Conservation (phyloP, 2,888 invertebrate species). For the Agriotes lineatus region DNA sequence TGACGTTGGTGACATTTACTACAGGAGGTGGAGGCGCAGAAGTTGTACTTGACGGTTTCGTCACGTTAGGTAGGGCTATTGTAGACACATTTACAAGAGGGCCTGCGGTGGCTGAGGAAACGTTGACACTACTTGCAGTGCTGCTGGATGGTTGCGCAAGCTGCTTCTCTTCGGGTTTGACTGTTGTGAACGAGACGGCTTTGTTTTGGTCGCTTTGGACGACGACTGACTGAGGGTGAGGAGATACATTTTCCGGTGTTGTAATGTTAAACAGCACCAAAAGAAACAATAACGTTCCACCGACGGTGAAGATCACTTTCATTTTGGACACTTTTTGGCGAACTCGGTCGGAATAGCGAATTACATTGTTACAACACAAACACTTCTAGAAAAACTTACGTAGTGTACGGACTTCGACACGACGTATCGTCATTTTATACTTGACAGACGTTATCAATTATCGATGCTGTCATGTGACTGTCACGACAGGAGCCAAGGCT, state of each 20-base stretch:
- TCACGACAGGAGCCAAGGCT: neutral
- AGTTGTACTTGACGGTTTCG: neutral
- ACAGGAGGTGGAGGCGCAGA: slow-evolving; percentile 10
- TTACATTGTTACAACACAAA: neutral
- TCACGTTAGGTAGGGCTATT: slow-evolving; percentile 17
- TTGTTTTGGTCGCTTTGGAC: slow-evolving; percentile 5
- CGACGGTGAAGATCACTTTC: neutral
- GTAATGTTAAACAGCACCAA: slow-evolving; percentile 54
- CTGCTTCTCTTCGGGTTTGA: slow-evolving; percentile 13
- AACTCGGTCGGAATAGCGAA: neutral
- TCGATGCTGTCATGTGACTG: slow-evolving; percentile 20
- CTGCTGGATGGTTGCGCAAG: neutral
- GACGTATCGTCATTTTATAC: slow-evolving; percentile 2
- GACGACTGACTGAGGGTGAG: neutral
- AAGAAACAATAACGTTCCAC: slow-evolving; percentile 1
- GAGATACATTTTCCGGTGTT: slow-evolving; percentile 48
- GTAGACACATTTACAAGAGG: slow-evolving; percentile 6
- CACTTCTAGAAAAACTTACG: neutral
- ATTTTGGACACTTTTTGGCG: neutral
- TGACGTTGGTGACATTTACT: slow-evolving; percentile 60
- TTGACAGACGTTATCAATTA: neutral
- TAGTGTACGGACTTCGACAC: neutral
- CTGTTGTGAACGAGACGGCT: slow-evolving; percentile 1
- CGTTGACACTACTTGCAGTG: neutral
- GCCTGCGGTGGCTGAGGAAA: slow-evolving; percentile 16